Evolutionary conservation across 2,113 vertebrate genomes (phyloP), one percentile per base, ranked within the genome.

Genomic region (Ageneiosus marmoratus): DNA sequence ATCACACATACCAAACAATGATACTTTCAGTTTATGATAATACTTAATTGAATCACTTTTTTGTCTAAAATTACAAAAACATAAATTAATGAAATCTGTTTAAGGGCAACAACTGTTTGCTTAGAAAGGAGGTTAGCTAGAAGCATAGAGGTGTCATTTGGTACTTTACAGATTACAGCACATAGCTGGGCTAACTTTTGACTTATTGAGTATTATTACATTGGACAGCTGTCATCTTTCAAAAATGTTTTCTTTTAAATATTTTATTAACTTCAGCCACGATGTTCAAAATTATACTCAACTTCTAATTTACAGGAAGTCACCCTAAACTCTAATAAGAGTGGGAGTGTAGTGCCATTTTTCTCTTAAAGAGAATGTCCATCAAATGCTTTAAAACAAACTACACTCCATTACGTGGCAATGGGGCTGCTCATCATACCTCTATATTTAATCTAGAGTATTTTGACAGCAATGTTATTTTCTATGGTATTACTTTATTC

Each of bases 221-320:
- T 80, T 67, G 78, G 85, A 84, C 87, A 83, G 77, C 87, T 82
- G 82, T 70, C 82, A 60, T 83, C 86, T 74, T 80, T 70, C 55
- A 11, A 79, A 60, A 65, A 60, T 87, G 86, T 86, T 7, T 82
- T 90, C 89, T 92, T 84, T 41, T 3, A 41, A 91, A 92, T 83
- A 84, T 92, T 91, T 92, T 91, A 93, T 92, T 85, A 91, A 91
- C 88, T 90, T 83, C 85, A 67, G 86, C 86, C 63, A 72, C 77
- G 84, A 92, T 88, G 90, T 92, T 88, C 91, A 92, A 91, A 58
- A 88, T 92, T 93, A 92, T 92, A 90, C 89, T 88, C 83, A 84
- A 88, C 80, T 84, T 84, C 89, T 88, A 81, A 91, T 90, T 90
- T 85, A 90, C 80, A 77, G 55, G 73, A 53, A 53, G 4, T 79